Base-by-base conservation (phyloP, 1,140 invertebrate genomes). In the Neotoxoptera formosana region DNA sequence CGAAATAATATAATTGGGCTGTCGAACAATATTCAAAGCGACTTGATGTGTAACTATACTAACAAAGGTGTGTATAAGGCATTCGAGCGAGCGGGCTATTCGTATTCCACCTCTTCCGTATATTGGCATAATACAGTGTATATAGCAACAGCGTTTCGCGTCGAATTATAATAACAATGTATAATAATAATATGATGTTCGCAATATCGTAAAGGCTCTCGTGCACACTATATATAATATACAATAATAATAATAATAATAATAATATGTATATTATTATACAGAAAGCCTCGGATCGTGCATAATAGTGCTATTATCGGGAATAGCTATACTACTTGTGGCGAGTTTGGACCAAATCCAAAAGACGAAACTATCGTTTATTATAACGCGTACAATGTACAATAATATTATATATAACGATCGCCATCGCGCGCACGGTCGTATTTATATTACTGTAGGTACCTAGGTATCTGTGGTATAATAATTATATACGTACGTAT, bases 1-100 rank as follows among this genome's bases (percentile, higher is more conserved):
- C 30, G 25, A 87, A 48, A 87, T 87, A 87, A 87, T 87, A 87
- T 87, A 87, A 87, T 87, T 87, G 84, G 45, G 30, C 45, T 48
- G 84, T 48, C 84, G n/a, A 87, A 87, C 45, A 87, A 48, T 87
- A 87, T 48, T 87, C 84, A 87, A 87, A 87, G 45, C 30, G 45
- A 87, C 84, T 87, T 23, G 84, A 87, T 34, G 60, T n/a, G 17
- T 41, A 41, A 41, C 41, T 41, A 41, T 41, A 48, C 25, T 7
- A 20, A 87, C 36, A 83, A 21, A 83, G 81, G 81, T 83, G 34
- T 7, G 34, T 20, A 11, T 34, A 11, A 67, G 30, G n/a, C 17
- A 67, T 67, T n/a, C 2, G 30, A 14, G 4, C 2, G 30, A 14
- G 4, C 30, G 21, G 60, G 60, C 60, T 17, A n/a, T 67, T 67